phyloP scores from a whole-genome alignment of 2,113 vertebrate genomes.

The Neolamprologus toae region DNA sequence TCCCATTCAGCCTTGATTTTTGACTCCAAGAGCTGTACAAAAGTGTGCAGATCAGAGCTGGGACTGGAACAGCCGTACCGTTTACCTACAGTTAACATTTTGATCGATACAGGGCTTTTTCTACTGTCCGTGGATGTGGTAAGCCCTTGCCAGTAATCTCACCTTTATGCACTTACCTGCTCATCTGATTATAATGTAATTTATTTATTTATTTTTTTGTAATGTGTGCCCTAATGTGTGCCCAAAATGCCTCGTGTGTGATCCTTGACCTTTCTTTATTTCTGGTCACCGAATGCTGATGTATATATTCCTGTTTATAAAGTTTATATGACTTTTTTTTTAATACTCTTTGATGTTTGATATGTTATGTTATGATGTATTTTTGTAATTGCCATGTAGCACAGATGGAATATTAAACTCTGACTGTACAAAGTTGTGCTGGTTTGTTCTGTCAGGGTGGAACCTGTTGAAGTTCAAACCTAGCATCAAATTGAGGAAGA shows the following conservation, averaged over 20 bases:
- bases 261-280: slow-evolving; percentile 16
- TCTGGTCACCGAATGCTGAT: slow-evolving; percentile 13
- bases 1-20: background rate
- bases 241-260: slow-evolving; percentile 40
- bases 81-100: slow-evolving; percentile 29
- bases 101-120: slow-evolving; percentile 22
- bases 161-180: slow-evolving; percentile 13
- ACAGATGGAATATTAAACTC: slow-evolving; percentile 36
- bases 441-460: background rate
- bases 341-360: slow-evolving; percentile 11
- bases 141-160: background rate
- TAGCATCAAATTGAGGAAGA: background rate
- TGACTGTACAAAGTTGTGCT: background rate
- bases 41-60: background rate
- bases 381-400: slow-evolving; percentile 44
- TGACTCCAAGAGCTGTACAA: background rate
- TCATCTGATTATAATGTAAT: background rate
- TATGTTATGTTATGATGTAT: slow-evolving; percentile 33
- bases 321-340: slow-evolving; percentile 20
- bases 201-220: background rate
- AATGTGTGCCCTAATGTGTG: slow-evolving; percentile 8
- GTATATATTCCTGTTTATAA: slow-evolving; percentile 31
- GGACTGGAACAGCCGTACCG: background rate
- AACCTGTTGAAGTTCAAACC: background rate
- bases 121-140: background rate